Evolutionary conservation across 1,140 invertebrate species (phyloP), one percentile per base, ranked within the genome.

Genomic region (Prorops nasuta): DNA sequence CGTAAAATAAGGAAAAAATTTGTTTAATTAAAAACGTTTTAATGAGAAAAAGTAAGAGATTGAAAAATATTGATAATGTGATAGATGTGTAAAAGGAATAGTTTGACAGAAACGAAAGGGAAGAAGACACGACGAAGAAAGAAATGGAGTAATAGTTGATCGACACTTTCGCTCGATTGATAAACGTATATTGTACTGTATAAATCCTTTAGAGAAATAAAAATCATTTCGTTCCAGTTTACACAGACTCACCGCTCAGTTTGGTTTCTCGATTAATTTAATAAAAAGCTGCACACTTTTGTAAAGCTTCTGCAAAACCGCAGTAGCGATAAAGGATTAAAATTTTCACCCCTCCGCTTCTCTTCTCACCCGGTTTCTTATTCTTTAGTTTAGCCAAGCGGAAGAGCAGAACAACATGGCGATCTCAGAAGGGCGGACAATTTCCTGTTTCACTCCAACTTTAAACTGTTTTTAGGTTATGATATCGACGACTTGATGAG

Each of bases 341-440:
- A n/a, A n/a, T n/a, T n/a, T n/a, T n/a, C n/a, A n/a, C n/a, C n/a
- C n/a, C n/a, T n/a, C n/a, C n/a, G n/a, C n/a, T n/a, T n/a, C n/a
- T 55, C 49, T 40, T 40, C 38, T 40, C 38, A 18, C 19, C 4
- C 39, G 34, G 37, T 12, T 28, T 7, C 24, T 28, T 28, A 7
- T 12, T 28, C 41, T 43, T 37, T 31, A 35, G 32, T 51, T 49
- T 56, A 34, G 39, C 16, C 34, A 52, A 64, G 41, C 62, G 62
- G 58, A 64, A 62, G 50, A 49, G 49, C 54, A 36, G 48, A 49
- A 43, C 58, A 65, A 65, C 49, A 65, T 65, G 63, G 63, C 63
- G 61, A n/a, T 18, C 18, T 17, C 15, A 47, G 21, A 54, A 62
- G 63, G 63, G 61, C 59, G 61, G 63, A 37, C 54, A n/a, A 65